phyloP scores from a whole-genome alignment of 2,797 vertebrate species.

The Podarcis lilfordi region DNA sequence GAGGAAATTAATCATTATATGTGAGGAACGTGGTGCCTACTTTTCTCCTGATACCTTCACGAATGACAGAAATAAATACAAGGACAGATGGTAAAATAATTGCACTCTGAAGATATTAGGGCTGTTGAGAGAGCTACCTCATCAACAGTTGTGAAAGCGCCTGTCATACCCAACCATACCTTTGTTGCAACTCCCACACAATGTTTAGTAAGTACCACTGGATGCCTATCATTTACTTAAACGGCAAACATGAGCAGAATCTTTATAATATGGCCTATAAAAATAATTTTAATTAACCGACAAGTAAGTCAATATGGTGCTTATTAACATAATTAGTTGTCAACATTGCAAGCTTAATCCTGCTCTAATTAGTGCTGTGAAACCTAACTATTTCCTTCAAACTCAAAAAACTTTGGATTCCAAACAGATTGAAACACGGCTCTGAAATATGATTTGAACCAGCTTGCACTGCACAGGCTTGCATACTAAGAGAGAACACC shows the following conservation, averaged over 20 bases:
- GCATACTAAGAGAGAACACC: background rate
- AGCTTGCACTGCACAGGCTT: background rate
- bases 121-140: slow-evolving; percentile 29
- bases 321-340: slow-evolving; percentile 59
- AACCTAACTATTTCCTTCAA: slow-evolving; percentile 26
- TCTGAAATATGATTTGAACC: background rate
- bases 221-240: slow-evolving; percentile 42
- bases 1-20: slow-evolving; percentile 28
- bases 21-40: slow-evolving; percentile 18
- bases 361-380: slow-evolving; percentile 58
- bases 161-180: slow-evolving; percentile 34
- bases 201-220: slow-evolving; percentile 19
- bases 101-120: slow-evolving; percentile 49
- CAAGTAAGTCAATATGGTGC: slow-evolving; percentile 37
- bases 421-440: background rate
- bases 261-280: slow-evolving; percentile 31
- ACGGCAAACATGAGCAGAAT: slow-evolving; percentile 24
- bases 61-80: slow-evolving; percentile 43
- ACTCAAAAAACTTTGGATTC: background rate
- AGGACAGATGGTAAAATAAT: slow-evolving; percentile 65
- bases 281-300: slow-evolving; percentile 26
- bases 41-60: slow-evolving; percentile 24
- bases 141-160: slow-evolving; percentile 41
- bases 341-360: slow-evolving; percentile 47
- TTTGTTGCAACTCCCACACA: slow-evolving; percentile 36